Conservation (phyloP, 2,888 invertebrate species). For the Limnephilus lunatus region DNA sequence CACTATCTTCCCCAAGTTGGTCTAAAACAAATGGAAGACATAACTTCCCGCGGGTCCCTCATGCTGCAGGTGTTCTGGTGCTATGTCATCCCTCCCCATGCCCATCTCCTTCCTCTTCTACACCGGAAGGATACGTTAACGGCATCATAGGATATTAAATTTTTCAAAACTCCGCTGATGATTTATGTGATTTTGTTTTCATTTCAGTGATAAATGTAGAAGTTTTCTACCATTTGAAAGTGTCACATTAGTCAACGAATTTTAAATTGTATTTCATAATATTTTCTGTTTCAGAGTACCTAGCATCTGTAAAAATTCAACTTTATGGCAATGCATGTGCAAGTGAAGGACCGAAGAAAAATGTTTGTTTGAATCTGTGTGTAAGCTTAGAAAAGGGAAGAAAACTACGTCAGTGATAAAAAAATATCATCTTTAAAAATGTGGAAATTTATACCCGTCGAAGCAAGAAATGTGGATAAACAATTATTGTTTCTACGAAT, state of each 20-base stretch:
- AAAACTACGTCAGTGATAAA: too few species aligned
- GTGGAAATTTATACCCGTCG: too few species aligned
- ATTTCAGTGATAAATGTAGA: neutral
- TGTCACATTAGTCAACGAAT: neutral
- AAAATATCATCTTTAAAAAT: too few species aligned
- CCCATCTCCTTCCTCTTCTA: neutral
- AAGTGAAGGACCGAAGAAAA: too few species aligned
- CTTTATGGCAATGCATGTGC: too few species aligned
- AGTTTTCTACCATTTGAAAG: neutral
- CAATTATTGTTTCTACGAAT: too few species aligned
- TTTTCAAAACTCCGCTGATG: slow-evolving; percentile 19
- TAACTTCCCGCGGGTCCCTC: slow-evolving; percentile 19
- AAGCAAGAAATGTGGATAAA: too few species aligned
- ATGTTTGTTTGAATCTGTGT: too few species aligned
- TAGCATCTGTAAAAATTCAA: neutral
- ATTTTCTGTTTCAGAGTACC: neutral
- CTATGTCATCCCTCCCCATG: neutral
- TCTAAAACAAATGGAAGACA: neutral
- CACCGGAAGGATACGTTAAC: slow-evolving; percentile 7
- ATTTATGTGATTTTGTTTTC: slow-evolving; percentile 36
- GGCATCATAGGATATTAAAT: slow-evolving; percentile 43
- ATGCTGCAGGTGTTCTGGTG: slow-evolving; percentile 38
- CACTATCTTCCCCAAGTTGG: neutral
- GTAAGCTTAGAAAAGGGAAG: too few species aligned
- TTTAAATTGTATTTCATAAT: neutral